Evolutionary conservation across 1,140 invertebrate species (phyloP).

Genomic region (Calliopsis andreniformis): DNA sequence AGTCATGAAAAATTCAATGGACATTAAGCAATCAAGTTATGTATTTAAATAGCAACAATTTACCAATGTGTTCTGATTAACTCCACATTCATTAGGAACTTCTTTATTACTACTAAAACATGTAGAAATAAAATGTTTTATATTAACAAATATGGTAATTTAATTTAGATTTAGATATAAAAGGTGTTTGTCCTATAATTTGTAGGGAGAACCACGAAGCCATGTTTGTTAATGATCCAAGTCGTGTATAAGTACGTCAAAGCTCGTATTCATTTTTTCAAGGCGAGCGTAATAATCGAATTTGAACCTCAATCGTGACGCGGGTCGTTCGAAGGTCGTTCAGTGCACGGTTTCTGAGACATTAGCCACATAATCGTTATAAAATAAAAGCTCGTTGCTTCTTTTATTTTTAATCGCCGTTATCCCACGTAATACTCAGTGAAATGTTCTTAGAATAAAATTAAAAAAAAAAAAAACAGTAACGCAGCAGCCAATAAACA

Average conservation of each 20-base stretch:
- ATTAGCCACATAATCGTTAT: constrained; percentile 12
- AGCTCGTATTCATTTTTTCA: not conserved
- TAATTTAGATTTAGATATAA: no score
- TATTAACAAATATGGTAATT: no score
- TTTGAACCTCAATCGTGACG: constrained; percentile 15
- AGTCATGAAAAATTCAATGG: no score
- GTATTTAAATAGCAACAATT: no score
- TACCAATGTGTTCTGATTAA: no score
- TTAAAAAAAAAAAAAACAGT: constrained; percentile 20
- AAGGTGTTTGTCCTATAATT: no score
- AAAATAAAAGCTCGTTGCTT: constrained; percentile 22
- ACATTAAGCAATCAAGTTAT: no score
- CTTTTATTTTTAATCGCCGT: constrained; percentile 48
- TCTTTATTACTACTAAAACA: no score
- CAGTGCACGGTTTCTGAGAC: not conserved
- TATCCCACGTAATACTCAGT: constrained; percentile 40
- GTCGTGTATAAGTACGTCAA: no score
- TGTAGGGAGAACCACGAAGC: no score
- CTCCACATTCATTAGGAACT: no score
- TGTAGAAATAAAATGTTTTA: no score
- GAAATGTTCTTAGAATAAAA: constrained; percentile 39
- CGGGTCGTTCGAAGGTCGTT: not conserved
- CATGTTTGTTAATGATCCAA: not conserved
- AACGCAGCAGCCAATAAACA: constrained; percentile 10
- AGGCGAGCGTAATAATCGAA: constrained; percentile 25